A percentile compares a stretch with the other conserved stretches of the same genome.
phyloP scores from a whole-genome alignment of 1,140 invertebrate species.

The Antheraea mylitta region DNA sequence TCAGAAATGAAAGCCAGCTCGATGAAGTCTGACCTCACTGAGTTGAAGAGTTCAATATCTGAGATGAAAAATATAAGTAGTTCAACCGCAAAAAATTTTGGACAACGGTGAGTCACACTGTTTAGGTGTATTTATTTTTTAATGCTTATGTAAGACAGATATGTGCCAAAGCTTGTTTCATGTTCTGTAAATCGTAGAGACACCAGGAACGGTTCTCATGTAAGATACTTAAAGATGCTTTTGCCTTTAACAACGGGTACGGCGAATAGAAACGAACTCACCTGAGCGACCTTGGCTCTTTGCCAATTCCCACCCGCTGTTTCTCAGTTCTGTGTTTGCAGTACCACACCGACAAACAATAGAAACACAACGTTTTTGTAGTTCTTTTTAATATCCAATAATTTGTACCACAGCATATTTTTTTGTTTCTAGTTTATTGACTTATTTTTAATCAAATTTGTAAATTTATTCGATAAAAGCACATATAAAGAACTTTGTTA shows the following conservation, averaged over 20 bases:
- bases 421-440: not conserved
- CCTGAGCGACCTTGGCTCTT: conserved; percentile 70
- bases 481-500: not conserved
- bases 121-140: not conserved
- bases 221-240: conserved; percentile 30
- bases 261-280: conserved; percentile 50
- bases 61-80: conserved; percentile 85
- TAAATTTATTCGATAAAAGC: too few relatives aligned
- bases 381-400: conserved; percentile 22
- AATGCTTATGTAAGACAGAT: conserved; percentile 28
- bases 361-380: conserved; percentile 54
- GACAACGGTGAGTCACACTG: conserved; percentile 67
- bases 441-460: not conserved
- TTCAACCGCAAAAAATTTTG: conserved; percentile 74
- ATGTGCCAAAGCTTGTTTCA: conserved; percentile 30
- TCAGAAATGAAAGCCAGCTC: conserved; percentile 84
- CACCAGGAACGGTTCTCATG: conserved; percentile 39
- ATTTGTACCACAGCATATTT: not conserved
- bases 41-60: conserved; percentile 87
- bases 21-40: conserved; percentile 86
- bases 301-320: conserved; percentile 66
- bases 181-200: conserved; percentile 55
- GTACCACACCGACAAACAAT: conserved; percentile 72
- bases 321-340: conserved; percentile 61
- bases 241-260: conserved; percentile 35